These are phyloP conservation scores for Epinotia ramella DNA, from an alignment of 2,888 invertebrate species.

Conservation along the genomic window DNA sequence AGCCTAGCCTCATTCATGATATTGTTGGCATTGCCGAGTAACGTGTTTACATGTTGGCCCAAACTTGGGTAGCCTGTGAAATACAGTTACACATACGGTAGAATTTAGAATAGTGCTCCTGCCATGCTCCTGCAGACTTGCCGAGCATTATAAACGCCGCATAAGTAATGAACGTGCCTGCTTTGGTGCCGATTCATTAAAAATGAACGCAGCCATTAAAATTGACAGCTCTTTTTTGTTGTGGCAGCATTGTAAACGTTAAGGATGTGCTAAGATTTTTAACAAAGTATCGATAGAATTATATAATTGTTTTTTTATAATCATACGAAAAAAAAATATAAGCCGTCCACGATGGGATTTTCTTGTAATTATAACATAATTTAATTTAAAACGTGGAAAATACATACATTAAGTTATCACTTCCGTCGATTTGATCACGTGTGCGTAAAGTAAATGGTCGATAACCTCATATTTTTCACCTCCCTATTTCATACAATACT, in stretches of 20 bases:
- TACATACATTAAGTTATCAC: not conserved
- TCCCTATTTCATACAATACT: slow-evolving; percentile 33
- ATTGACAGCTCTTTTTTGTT: slow-evolving; percentile 33
- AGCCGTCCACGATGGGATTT: not conserved
- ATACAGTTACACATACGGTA: too few species aligned
- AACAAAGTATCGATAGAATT: slow-evolving; percentile 17
- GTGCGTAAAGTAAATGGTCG: slow-evolving; percentile 9
- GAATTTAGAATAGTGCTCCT: too few species aligned
- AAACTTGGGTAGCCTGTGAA: too few species aligned
- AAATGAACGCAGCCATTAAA: slow-evolving; percentile 28
- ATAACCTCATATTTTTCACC: slow-evolving; percentile 10
- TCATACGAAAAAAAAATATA: not conserved
- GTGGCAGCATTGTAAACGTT: slow-evolving; percentile 37
- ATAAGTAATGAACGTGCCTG: not conserved
- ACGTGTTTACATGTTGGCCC: too few species aligned
- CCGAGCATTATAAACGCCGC: too few species aligned
- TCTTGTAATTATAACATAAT: not conserved
- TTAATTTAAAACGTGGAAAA: not conserved
- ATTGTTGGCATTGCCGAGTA: too few species aligned
- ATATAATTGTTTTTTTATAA: not conserved
- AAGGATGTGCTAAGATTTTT: slow-evolving; percentile 7
- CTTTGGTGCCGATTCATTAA: not conserved
- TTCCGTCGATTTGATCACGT: not conserved
- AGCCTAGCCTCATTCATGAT: too few species aligned
- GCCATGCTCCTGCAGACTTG: too few species aligned